phyloP scores from a whole-genome alignment of 2,797 vertebrate genomes.

The Megaceryle alcyon region DNA sequence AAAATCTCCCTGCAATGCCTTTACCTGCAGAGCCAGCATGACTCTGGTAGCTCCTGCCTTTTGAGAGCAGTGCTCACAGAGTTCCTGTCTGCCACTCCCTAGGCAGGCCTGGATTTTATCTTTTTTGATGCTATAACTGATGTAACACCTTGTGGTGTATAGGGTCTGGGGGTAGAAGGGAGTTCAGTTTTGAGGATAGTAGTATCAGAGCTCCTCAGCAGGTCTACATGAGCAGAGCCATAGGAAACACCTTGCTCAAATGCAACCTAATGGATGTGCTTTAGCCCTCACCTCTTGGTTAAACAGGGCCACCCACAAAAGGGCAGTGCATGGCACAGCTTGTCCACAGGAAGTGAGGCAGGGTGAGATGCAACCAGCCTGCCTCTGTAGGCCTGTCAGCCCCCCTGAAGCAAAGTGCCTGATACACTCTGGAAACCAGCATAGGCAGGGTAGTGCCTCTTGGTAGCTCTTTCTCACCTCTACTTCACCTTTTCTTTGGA shows the following conservation, averaged over 20 bases:
- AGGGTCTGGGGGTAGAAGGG: background rate
- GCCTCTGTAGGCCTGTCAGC: too few relatives aligned
- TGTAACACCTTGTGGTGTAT: too few relatives aligned
- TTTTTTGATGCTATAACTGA: background rate
- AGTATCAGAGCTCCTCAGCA: background rate
- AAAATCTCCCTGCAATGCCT: background rate
- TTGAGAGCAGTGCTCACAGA: background rate
- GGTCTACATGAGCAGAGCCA: background rate
- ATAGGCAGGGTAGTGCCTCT: background rate
- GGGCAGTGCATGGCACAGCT: background rate
- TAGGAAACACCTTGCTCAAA: accelerated
- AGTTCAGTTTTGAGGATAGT: background rate
- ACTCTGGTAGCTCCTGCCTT: background rate
- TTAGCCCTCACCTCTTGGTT: accelerated
- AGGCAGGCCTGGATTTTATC: background rate
- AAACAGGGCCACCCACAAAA: background rate
- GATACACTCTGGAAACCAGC: background rate
- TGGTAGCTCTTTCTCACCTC: background rate
- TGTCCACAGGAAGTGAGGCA: background rate
- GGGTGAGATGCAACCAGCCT: background rate
- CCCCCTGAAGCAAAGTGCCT: background rate
- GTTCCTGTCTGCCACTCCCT: background rate
- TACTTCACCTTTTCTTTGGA: background rate
- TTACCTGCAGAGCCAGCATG: background rate
- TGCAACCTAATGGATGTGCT: background rate